These are phyloP conservation scores for Linnaemya tessellans DNA, from an alignment of 2,888 invertebrate genomes.

Conservation along the genomic window DNA sequence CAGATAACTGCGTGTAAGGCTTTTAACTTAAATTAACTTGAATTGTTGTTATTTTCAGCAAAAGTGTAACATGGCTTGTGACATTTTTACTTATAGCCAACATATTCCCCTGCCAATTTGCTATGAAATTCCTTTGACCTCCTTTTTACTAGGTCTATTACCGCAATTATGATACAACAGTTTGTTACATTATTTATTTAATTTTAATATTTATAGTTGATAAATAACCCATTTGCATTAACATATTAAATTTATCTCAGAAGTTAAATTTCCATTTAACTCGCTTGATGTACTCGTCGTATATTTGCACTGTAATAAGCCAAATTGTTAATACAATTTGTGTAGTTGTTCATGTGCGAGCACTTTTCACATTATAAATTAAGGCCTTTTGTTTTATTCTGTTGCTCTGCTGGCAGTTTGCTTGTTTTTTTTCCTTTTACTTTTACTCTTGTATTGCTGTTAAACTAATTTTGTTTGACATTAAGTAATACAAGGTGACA, in stretches of 20 bases:
- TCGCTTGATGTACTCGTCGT: neutral
- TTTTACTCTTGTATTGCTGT: slow-evolving; percentile 56
- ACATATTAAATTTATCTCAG: neutral
- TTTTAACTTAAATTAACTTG: no score
- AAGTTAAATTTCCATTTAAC: slow-evolving; percentile 43
- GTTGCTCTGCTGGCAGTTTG: slow-evolving; percentile 1
- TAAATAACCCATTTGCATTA: neutral
- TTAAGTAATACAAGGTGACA: slow-evolving; percentile 77
- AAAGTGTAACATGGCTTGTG: neutral
- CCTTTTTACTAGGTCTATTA: neutral
- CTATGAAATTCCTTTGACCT: no score
- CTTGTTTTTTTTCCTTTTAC: slow-evolving; percentile 7
- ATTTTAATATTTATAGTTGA: neutral
- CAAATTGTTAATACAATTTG: slow-evolving; percentile 51
- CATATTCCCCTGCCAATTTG: no score
- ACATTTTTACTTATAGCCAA: neutral
- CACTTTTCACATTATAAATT: slow-evolving; percentile 60
- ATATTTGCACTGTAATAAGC: slow-evolving; percentile 41
- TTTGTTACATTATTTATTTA: neutral
- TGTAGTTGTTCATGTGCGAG: slow-evolving; percentile 23
- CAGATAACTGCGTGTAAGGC: no score
- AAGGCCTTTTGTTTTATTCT: slow-evolving; percentile 60
- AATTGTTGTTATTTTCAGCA: no score
- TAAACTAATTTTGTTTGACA: slow-evolving; percentile 77
- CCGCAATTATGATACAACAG: neutral